Percentiles rank a stretch among this genome's conserved stretches.
Evolutionary conservation across 2,113 vertebrate genomes (phyloP).

Genomic region (Eurypyga helias): DNA sequence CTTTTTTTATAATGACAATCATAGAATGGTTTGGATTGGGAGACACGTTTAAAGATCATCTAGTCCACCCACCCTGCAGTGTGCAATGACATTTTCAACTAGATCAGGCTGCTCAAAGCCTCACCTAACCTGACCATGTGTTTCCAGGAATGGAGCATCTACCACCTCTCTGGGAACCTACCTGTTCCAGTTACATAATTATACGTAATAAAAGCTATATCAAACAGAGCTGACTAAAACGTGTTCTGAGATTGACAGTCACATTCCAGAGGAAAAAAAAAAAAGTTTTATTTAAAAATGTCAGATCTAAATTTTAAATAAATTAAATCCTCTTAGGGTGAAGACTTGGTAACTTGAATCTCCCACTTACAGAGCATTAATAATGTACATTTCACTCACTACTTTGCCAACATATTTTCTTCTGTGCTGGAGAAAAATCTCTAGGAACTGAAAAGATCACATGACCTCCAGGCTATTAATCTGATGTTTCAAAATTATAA

Average conservation of each 20-base stretch:
- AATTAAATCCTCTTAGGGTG: not conserved
- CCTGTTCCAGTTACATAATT: not conserved
- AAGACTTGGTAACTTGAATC: not conserved
- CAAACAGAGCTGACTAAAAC: not conserved
- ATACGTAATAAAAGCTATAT: not conserved
- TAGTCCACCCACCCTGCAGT: not conserved
- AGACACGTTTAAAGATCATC: not conserved
- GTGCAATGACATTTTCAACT: not conserved
- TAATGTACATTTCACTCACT: not conserved
- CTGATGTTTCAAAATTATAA: not conserved
- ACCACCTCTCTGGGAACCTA: not conserved
- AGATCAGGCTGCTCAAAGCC: not conserved
- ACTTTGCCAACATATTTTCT: not conserved
- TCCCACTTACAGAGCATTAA: not conserved
- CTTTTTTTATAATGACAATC: not conserved
- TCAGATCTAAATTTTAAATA: not conserved
- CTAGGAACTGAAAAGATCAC: not conserved
- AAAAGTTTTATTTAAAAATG: not conserved
- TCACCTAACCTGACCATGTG: rapidly evolving
- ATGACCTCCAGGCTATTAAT: not conserved
- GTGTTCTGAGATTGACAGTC: not conserved
- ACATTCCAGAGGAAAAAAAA: not conserved
- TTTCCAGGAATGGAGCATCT: not conserved
- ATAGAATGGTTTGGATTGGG: not conserved
- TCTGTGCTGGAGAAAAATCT: not conserved